Conservation (phyloP, 23 tunicate genomes). For the Diplosoma virens region DNA sequence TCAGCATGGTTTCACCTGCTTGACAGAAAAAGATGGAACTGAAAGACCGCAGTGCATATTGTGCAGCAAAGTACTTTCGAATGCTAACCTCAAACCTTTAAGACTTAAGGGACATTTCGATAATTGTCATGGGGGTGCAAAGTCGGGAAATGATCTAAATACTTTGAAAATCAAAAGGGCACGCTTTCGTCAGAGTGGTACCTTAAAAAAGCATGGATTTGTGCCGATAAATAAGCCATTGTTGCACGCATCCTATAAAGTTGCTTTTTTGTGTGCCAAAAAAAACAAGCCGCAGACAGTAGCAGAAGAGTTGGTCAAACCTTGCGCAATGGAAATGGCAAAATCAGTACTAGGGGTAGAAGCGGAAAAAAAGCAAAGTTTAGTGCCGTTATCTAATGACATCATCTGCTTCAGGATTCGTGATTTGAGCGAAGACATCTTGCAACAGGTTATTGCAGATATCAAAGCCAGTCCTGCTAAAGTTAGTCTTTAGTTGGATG, state of each 20-base stretch:
- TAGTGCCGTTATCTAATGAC: conserved; percentile 18
- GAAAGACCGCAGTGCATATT: conserved; percentile 46
- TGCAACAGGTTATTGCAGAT: conserved; percentile 19
- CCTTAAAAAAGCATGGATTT: conserved; percentile 19
- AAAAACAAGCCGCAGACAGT: conserved; percentile 13
- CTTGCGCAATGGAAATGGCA: conserved; percentile 27
- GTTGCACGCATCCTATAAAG: conserved; percentile 12
- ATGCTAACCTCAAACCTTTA: conserved; percentile 32
- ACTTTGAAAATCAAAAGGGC: conserved; percentile 26
- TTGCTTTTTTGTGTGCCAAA: conserved; percentile 25
- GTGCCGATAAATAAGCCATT: conserved; percentile 22
- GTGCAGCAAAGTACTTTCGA: conserved; percentile 23
- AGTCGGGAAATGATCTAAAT: conserved; percentile 18
- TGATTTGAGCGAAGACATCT: conserved; percentile 32
- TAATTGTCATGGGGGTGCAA: conserved; percentile 27
- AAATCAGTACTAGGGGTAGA: conserved; percentile 6
- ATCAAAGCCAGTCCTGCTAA: conserved; percentile 21
- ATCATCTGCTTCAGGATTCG: conserved; percentile 24
- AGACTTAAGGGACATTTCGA: conserved; percentile 28
- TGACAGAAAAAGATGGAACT: conserved; percentile 11
- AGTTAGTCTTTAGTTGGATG: conserved; percentile 32
- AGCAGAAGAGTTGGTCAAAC: conserved; percentile 21
- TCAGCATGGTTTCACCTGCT: conserved; percentile 21
- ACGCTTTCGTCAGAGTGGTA: conserved; percentile 25
- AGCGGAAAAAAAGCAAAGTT: conserved; percentile 19